These are phyloP conservation scores for Scytalopus superciliaris DNA, from an alignment of 2,113 vertebrate species.

Conservation along the genomic window DNA sequence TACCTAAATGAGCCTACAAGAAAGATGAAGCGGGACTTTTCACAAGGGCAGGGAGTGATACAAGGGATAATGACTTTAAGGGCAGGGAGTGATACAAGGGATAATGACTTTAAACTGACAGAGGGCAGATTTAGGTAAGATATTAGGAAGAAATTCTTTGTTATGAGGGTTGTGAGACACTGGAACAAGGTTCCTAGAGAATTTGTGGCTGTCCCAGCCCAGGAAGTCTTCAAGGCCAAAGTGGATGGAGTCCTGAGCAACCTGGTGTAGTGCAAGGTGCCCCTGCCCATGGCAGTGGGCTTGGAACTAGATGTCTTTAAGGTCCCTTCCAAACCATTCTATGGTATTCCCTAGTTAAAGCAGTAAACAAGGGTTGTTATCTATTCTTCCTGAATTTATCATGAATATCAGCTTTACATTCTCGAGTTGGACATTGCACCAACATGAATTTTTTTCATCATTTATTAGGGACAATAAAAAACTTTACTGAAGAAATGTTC, in stretches of 20 bases:
- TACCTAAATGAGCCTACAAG: neutral
- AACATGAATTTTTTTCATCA: neutral
- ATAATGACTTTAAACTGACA: neutral
- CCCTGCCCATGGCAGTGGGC: fast-evolving
- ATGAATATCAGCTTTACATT: neutral
- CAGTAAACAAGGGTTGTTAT: neutral
- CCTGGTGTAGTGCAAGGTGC: too few relatives aligned
- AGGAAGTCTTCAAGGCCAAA: neutral
- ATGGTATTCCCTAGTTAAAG: neutral
- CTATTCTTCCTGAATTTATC: neutral
- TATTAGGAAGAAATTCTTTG: neutral
- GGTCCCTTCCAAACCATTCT: neutral
- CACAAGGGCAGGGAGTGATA: neutral
- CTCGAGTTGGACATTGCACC: neutral
- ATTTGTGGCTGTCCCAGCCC: neutral
- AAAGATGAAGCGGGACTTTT: neutral
- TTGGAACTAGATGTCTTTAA: neutral
- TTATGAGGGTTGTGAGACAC: neutral
- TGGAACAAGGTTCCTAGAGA: neutral
- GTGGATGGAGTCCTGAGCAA: neutral
- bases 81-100: too few relatives aligned
- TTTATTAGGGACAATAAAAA: neutral
- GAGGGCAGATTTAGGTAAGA: neutral
- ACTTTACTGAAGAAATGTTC: neutral
- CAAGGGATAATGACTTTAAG: neutral